A percentile compares a stretch with the other conserved stretches of the same genome.
phyloP scores from a whole-genome alignment of 92 coral and sea anemone species.

The Zoanthus gigantus region DNA sequence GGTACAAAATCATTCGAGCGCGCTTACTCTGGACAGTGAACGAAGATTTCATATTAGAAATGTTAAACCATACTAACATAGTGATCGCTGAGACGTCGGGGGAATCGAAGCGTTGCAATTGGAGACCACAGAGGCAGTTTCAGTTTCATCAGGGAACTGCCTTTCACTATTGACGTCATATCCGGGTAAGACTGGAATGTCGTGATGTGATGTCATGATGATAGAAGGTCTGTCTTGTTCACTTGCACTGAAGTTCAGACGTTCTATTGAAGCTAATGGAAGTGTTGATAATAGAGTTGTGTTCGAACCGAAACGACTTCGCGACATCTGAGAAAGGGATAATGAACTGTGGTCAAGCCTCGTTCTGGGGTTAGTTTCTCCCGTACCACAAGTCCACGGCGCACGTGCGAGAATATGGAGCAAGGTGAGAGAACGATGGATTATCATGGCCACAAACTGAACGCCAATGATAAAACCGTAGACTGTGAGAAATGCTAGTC shows the following conservation, averaged over 20 bases:
- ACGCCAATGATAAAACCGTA: slow-evolving; percentile 55
- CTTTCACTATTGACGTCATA: neutral
- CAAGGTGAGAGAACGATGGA: slow-evolving; percentile 56
- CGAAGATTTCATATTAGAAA: neutral
- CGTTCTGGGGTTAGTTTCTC: slow-evolving; percentile 11
- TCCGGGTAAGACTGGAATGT: slow-evolving; percentile 8
- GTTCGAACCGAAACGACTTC: slow-evolving; percentile 5
- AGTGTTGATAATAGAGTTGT: slow-evolving; percentile 24
- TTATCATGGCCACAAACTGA: slow-evolving; percentile 59
- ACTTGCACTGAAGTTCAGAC: slow-evolving; percentile 17
- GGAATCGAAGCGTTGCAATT: neutral
- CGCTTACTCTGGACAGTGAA: too few species aligned
- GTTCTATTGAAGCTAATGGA: slow-evolving; percentile 27
- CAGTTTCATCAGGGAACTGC: neutral
- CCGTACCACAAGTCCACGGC: slow-evolving; percentile 52
- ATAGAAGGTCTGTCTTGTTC: slow-evolving; percentile 11
- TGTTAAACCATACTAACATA: neutral
- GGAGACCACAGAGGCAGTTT: neutral
- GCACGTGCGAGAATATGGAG: slow-evolving; percentile 67
- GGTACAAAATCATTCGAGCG: too few species aligned
- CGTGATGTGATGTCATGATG: slow-evolving; percentile 20
- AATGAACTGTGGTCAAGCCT: neutral
- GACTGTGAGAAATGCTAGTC: slow-evolving; percentile 54
- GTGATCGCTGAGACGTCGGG: neutral
- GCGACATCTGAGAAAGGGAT: neutral